These are phyloP conservation scores for Aplysina aerophoba DNA, from an alignment of 37 sponge, comb jelly and placozoan genomes.

Conservation along the genomic window DNA sequence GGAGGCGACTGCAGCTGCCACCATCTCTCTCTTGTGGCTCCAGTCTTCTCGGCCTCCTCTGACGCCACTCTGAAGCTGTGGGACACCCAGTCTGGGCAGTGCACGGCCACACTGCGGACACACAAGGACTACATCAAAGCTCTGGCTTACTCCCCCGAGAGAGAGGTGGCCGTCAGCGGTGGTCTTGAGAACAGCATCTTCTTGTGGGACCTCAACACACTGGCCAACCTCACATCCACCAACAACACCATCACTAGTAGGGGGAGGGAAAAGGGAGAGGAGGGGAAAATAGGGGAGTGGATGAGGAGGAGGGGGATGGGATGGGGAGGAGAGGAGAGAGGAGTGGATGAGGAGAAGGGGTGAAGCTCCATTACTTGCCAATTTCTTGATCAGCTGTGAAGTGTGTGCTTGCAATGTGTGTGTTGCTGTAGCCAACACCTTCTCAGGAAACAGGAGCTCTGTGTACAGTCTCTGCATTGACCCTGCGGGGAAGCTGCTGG, in stretches of 20 bases:
- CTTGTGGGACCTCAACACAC: slow-evolving; percentile 90
- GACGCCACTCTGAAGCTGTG: slow-evolving; percentile 92
- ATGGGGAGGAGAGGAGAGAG: background rate
- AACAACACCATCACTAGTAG: slow-evolving; percentile 90
- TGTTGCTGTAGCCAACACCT: slow-evolving; percentile 36
- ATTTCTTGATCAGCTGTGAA: no score
- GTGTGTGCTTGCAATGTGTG: background rate
- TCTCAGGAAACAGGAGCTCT: slow-evolving; percentile 90
- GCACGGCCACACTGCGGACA: slow-evolving; percentile 77
- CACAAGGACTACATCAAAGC: slow-evolving; percentile 94
- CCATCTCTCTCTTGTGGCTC: background rate
- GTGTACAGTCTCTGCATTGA: slow-evolving; percentile 86
- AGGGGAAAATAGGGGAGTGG: background rate
- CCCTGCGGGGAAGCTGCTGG: slow-evolving; percentile 72
- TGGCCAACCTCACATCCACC: slow-evolving; percentile 73
- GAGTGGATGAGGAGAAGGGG: background rate
- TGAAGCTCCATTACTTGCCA: no score
- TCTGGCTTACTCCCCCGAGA: slow-evolving; percentile 78
- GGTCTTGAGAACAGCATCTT: slow-evolving; percentile 87
- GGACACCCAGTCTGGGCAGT: slow-evolving; percentile 71
- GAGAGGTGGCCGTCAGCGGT: slow-evolving; percentile 80
- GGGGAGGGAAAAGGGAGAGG: background rate
- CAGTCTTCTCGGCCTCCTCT: slow-evolving; percentile 95
- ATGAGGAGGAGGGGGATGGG: background rate
- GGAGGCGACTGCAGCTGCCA: background rate